Percentiles rank a stretch among this genome's conserved stretches.
phyloP scores from a whole-genome alignment of 1,140 invertebrate genomes.

The Druon quercuslanigerum region DNA sequence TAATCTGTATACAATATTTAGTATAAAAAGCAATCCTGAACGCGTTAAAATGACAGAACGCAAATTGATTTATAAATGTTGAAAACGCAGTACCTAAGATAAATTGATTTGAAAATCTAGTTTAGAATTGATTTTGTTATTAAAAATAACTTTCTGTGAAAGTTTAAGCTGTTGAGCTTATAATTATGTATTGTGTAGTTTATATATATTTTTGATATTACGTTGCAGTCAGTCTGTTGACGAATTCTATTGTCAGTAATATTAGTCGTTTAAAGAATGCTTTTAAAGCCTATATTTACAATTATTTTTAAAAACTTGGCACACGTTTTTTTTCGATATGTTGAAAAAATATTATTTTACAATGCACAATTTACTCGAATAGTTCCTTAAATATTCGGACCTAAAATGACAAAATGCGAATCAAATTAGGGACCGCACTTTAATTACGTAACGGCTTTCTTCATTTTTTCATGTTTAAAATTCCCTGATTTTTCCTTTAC shows the following conservation, averaged over 20 bases:
- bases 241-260: neutral
- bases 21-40: no score
- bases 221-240: neutral
- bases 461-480: no score
- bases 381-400: neutral
- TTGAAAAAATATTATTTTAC: neutral
- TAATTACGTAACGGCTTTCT: no score
- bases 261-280: neutral
- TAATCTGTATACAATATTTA: neutral
- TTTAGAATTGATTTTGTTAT: constrained; percentile 5
- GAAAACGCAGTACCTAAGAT: neutral
- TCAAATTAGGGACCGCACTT: neutral
- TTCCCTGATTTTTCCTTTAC: no score
- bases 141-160: neutral
- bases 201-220: neutral
- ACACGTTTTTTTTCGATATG: neutral
- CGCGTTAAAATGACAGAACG: no score
- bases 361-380: neutral
- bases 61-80: no score
- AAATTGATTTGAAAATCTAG: neutral
- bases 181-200: neutral
- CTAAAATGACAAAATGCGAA: neutral
- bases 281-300: neutral
- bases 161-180: neutral
- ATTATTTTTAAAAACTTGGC: neutral